Conservation (phyloP, 2,888 invertebrate genomes). For the Ischnura elegans region DNA sequence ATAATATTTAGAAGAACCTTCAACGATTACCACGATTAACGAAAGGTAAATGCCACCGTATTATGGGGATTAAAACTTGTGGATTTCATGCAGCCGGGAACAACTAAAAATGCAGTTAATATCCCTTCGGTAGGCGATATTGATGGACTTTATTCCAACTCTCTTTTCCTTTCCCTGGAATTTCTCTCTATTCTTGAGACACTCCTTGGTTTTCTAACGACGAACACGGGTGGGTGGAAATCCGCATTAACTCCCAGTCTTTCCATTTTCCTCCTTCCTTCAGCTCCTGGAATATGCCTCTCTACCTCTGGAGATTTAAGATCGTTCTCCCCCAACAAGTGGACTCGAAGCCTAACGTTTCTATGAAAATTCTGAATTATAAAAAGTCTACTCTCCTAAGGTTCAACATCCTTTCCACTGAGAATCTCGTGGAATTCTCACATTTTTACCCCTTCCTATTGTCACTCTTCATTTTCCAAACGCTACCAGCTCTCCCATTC, state of each 20-base stretch:
- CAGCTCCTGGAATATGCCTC: neutral
- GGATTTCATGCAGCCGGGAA: no score
- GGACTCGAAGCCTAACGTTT: neutral
- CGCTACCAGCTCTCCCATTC: neutral
- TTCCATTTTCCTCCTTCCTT: neutral
- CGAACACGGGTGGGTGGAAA: neutral
- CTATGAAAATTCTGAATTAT: constrained; percentile 26
- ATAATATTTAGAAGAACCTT: no score
- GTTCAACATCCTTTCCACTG: neutral
- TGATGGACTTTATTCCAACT: neutral
- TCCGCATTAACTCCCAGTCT: neutral
- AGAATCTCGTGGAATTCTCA: neutral
- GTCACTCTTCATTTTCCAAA: neutral
- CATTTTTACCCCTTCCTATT: neutral
- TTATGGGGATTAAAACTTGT: no score
- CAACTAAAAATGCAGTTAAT: neutral
- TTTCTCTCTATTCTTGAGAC: neutral
- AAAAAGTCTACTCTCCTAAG: neutral
- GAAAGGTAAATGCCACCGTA: no score
- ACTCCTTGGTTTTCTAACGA: neutral
- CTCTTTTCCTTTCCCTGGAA: neutral
- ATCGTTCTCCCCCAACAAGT: neutral
- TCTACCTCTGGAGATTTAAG: neutral
- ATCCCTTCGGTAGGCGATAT: neutral
- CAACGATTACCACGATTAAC: no score